phyloP scores from a whole-genome alignment of 2,113 vertebrate genomes.

The Corythornis cristatus region DNA sequence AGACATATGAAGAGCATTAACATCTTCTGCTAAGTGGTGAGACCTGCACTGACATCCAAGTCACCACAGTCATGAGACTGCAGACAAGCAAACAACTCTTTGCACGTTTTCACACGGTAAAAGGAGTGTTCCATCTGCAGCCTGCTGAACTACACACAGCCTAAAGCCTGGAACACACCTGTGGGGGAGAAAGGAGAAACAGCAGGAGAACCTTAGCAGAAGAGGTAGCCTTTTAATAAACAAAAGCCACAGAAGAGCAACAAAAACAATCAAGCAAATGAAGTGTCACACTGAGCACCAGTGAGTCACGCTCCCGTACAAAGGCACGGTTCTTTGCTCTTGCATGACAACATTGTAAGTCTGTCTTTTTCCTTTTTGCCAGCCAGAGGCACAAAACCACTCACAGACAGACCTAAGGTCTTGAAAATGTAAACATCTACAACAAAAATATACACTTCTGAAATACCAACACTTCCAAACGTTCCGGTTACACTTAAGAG shows the following conservation, averaged over 20 bases:
- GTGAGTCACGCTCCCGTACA: slow-evolving; percentile 39
- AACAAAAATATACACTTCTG: slow-evolving; percentile 27
- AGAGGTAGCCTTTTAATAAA: slow-evolving; percentile 11
- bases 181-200: not conserved
- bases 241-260: not conserved
- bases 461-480: slow-evolving; percentile 23
- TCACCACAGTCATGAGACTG: not conserved
- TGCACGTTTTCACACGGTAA: accelerated
- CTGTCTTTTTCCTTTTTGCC: slow-evolving; percentile 56
- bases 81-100: not conserved
- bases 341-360: slow-evolving; percentile 46
- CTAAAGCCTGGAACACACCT: not conserved
- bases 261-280: slow-evolving; percentile 31
- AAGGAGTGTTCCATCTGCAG: not conserved
- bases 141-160: not conserved
- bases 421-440: slow-evolving; percentile 43
- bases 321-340: slow-evolving; percentile 57
- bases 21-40: not conserved
- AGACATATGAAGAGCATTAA: not conserved
- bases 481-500: slow-evolving; percentile 41
- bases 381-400: slow-evolving; percentile 64
- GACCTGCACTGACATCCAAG: accelerated
- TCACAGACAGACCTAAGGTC: not conserved
- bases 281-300: slow-evolving; percentile 27
- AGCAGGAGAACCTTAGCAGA: not conserved